Evolutionary conservation across 2,888 invertebrate genomes (phyloP).

Genomic region (Diogma glabrata): DNA sequence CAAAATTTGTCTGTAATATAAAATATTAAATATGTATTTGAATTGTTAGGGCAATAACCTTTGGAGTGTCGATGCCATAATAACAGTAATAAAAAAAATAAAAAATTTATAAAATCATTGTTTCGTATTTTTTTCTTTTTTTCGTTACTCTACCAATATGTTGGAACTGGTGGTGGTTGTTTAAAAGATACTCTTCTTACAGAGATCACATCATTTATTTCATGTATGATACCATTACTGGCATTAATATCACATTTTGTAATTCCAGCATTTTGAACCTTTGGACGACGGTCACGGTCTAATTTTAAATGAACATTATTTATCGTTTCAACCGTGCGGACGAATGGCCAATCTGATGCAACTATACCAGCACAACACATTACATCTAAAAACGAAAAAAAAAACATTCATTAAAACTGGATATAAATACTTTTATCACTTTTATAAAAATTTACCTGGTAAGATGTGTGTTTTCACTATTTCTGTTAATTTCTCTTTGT

Average conservation of each 20-base stretch:
- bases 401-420: neutral
- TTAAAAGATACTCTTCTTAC: slow-evolving; percentile 20
- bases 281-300: slow-evolving; percentile 35
- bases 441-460: slow-evolving; percentile 12
- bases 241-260: slow-evolving; percentile 35
- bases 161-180: neutral
- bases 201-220: slow-evolving; percentile 35
- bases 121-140: neutral
- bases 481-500: slow-evolving; percentile 24
- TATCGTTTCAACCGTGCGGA: slow-evolving; percentile 32
- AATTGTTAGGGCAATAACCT: no score
- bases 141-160: slow-evolving; percentile 2
- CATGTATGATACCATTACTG: slow-evolving; percentile 35
- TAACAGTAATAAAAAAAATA: no score
- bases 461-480: slow-evolving; percentile 32
- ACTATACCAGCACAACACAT: slow-evolving; percentile 37
- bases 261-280: slow-evolving; percentile 35
- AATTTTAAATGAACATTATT: slow-evolving; percentile 32
- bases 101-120: no score
- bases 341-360: slow-evolving; percentile 36
- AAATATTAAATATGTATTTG: no score
- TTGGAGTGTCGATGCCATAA: no score
- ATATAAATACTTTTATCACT: no score
- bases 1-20: no score
- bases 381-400: slow-evolving; percentile 24